Conservation (phyloP, 2,797 vertebrate genomes). For the Threskiornis aethiopicus region DNA sequence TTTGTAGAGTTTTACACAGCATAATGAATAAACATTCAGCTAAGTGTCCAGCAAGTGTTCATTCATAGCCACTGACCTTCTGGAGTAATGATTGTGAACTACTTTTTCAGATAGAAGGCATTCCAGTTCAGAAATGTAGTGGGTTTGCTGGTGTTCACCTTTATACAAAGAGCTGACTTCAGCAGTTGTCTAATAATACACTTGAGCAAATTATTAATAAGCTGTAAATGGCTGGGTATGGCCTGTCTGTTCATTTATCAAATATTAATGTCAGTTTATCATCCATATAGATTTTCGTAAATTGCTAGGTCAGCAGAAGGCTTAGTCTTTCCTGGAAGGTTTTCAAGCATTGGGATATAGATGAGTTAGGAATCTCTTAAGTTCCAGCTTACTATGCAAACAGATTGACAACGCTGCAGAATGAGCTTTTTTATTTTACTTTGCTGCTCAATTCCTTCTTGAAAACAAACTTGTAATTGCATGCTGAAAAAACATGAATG, state of each 20-base stretch:
- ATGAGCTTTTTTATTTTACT: background rate
- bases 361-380: background rate
- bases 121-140: background rate
- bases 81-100: background rate
- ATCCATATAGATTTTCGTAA: background rate
- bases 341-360: background rate
- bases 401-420: background rate
- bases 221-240: background rate
- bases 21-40: background rate
- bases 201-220: background rate
- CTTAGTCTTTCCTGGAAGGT: background rate
- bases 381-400: background rate
- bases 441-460: background rate
- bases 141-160: background rate
- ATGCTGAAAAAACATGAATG: background rate
- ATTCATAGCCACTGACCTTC: background rate
- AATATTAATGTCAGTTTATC: conserved; percentile 1
- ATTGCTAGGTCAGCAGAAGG: background rate
- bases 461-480: background rate
- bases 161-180: background rate
- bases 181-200: background rate
- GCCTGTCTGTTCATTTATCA: background rate
- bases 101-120: background rate
- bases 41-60: background rate
- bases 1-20: background rate